These are phyloP conservation scores for Netelia melanura DNA, from an alignment of 2,888 invertebrate genomes.

Conservation along the genomic window DNA sequence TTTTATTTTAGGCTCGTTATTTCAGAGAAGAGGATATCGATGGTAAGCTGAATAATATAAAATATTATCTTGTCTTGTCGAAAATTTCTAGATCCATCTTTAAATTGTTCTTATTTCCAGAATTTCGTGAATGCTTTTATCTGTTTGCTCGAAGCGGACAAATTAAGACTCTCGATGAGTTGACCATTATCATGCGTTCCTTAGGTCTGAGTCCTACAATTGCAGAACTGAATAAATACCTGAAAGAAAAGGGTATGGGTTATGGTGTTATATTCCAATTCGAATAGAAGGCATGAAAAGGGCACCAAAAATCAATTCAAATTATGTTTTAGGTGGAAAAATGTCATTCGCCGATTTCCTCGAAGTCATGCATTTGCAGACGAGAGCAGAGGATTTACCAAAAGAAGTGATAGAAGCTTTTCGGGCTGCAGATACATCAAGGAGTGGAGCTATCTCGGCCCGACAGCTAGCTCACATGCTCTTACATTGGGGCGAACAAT, in stretches of 20 bases:
- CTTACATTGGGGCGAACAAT: constrained; percentile 96
- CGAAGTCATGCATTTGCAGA: constrained; percentile 97
- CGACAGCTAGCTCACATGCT: constrained; percentile 94
- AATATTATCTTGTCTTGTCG: constrained; percentile 3
- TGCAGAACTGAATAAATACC: constrained; percentile 94
- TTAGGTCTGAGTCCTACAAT: constrained; percentile 97
- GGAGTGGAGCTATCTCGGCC: constrained; percentile 91
- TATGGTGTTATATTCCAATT: background rate
- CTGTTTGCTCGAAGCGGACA: constrained; percentile 96
- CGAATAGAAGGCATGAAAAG: constrained; percentile 22
- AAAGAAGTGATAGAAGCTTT: constrained; percentile 96
- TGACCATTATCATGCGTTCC: constrained; percentile 97
- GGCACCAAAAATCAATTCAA: background rate
- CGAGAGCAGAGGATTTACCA: constrained; percentile 92
- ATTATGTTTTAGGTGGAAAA: constrained; percentile 88
- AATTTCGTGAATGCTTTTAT: constrained; percentile 98
- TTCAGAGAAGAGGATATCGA: constrained; percentile 98
- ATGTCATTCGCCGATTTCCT: constrained; percentile 98
- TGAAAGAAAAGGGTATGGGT: constrained; percentile 88
- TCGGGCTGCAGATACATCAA: constrained; percentile 92
- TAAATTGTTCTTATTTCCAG: constrained; percentile 86
- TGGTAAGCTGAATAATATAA: constrained; percentile 87
- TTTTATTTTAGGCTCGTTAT: constrained; percentile 92
- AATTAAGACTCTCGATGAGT: constrained; percentile 94
- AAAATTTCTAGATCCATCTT: constrained; percentile 20